phyloP scores from a whole-genome alignment of 2,113 vertebrate genomes.

The Peromyscus maniculatus region DNA sequence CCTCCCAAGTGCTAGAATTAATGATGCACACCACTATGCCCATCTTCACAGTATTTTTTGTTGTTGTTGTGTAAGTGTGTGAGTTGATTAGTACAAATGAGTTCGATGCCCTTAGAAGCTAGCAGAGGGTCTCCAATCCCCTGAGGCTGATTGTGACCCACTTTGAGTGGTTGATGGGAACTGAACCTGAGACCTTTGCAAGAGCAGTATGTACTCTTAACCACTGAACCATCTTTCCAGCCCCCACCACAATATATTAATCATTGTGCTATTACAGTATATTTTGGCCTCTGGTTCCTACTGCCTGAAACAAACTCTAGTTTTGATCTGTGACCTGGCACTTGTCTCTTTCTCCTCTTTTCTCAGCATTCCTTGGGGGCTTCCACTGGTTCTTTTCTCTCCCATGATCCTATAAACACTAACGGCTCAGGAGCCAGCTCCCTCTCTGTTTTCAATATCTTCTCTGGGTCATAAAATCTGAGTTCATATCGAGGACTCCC shows the following conservation, averaged over 20 bases:
- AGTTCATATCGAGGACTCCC: background rate
- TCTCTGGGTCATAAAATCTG: background rate
- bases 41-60: background rate
- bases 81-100: background rate
- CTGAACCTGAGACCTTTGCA: background rate
- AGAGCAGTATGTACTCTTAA: background rate
- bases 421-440: constrained; percentile 8
- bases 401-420: background rate
- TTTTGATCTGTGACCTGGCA: background rate
- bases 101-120: background rate
- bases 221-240: background rate
- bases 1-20: background rate
- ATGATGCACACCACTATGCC: background rate
- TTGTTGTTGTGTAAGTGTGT: background rate
- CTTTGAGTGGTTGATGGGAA: background rate
- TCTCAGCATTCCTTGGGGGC: background rate
- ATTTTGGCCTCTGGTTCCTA: constrained; percentile 8
- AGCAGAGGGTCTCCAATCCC: background rate
- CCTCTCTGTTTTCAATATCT: background rate
- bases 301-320: background rate
- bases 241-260: background rate
- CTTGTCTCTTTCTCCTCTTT: background rate
- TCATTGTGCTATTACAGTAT: background rate
- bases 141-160: background rate
- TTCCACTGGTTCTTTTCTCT: background rate